These are phyloP conservation scores for Diphyllodes magnificus DNA, from an alignment of 2,113 vertebrate species.

Conservation along the genomic window DNA sequence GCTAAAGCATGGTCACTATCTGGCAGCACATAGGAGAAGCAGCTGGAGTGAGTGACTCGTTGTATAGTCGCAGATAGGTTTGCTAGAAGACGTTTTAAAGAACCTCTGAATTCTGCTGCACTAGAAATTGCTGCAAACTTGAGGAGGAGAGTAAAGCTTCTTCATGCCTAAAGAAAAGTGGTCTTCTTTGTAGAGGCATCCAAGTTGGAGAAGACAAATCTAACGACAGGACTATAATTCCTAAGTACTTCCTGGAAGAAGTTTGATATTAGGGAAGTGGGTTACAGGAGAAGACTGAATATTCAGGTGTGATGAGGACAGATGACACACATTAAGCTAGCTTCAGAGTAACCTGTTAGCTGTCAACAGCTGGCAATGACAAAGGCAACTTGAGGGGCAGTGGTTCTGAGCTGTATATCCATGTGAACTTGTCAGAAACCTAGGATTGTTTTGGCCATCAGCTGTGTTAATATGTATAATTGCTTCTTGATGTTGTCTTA, in stretches of 20 bases:
- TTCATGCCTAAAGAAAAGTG: background rate
- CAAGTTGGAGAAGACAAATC: background rate
- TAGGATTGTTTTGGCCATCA: background rate
- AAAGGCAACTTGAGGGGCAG: background rate
- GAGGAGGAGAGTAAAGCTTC: background rate
- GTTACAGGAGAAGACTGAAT: background rate
- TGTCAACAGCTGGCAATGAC: background rate
- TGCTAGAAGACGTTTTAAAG: background rate
- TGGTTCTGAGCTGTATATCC: background rate
- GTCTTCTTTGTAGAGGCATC: background rate
- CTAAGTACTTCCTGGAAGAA: background rate
- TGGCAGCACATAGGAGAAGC: background rate
- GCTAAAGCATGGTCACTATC: accelerated
- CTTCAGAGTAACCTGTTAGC: background rate
- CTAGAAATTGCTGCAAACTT: background rate
- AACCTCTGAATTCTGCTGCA: background rate
- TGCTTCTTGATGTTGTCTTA: conserved; percentile 33
- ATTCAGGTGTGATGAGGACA: background rate
- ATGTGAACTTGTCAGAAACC: background rate
- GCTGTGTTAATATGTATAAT: background rate
- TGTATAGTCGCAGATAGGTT: background rate
- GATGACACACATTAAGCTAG: background rate
- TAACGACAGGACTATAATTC: background rate
- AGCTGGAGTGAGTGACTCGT: background rate
- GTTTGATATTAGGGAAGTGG: background rate